Evolutionary conservation across 1,140 invertebrate genomes (phyloP).

Genomic region (Lanistes nyassanus): DNA sequence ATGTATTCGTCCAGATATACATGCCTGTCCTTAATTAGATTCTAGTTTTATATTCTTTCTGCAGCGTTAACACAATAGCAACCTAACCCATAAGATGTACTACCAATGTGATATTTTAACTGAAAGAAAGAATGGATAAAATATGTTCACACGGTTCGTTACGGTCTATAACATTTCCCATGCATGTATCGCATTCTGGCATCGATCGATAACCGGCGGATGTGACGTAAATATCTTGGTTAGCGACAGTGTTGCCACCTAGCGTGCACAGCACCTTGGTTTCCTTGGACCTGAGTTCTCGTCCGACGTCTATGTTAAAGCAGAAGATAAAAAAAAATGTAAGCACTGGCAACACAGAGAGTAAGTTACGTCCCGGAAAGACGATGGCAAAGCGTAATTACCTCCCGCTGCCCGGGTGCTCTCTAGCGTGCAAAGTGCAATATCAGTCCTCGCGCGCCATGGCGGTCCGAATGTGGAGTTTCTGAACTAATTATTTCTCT

Average conservation of each 20-base stretch:
- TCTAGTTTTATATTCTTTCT: too few relatives aligned
- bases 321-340: slow-evolving; percentile 12
- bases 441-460: slow-evolving; percentile 27
- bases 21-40: too few relatives aligned
- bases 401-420: slow-evolving; percentile 27
- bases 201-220: slow-evolving; percentile 24
- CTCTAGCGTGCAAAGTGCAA: slow-evolving; percentile 30
- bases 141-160: too few relatives aligned
- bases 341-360: too few relatives aligned
- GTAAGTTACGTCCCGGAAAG: slow-evolving; percentile 7
- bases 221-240: slow-evolving; percentile 23
- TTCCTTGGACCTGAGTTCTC: not conserved
- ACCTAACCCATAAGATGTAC: too few relatives aligned
- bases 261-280: slow-evolving; percentile 4
- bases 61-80: too few relatives aligned
- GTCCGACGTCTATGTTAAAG: slow-evolving; percentile 13
- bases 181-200: slow-evolving; percentile 12
- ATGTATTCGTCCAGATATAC: too few relatives aligned
- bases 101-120: too few relatives aligned
- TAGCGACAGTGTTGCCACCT: slow-evolving; percentile 16
- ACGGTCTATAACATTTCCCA: too few relatives aligned
- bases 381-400: slow-evolving; percentile 23
- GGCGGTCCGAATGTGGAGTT: slow-evolving; percentile 25
- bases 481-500: slow-evolving; percentile 30
- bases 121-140: too few relatives aligned